Percentiles rank a stretch among this genome's conserved stretches.
Conservation (phyloP, 2,113 vertebrate genomes). For the Agapornis roseicollis region DNA sequence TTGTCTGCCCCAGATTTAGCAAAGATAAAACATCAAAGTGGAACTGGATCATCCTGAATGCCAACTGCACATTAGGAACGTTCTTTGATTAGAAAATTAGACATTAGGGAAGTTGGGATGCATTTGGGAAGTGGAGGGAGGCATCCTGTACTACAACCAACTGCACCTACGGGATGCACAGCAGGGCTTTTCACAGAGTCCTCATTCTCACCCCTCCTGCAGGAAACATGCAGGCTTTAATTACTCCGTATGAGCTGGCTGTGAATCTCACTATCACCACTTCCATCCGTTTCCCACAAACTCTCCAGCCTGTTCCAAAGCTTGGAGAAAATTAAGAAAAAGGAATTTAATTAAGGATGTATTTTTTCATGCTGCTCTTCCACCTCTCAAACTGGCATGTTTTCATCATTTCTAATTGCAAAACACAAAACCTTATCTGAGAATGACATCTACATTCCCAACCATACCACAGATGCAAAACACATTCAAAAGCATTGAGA, state of each 20-base stretch:
- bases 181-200: background rate
- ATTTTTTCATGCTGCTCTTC: background rate
- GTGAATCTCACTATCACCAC: background rate
- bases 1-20: background rate
- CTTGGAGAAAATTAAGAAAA: background rate
- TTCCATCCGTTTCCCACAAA: constrained; percentile 15
- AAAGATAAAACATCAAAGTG: background rate
- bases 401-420: background rate
- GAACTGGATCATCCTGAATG: background rate
- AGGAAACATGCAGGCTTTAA: background rate
- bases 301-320: background rate
- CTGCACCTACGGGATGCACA: background rate
- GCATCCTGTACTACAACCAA: background rate
- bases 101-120: background rate
- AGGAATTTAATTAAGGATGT: background rate
- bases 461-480: background rate
- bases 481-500: background rate
- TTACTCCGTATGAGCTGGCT: background rate
- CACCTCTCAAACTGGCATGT: background rate
- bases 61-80: fast-evolving
- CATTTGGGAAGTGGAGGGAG: background rate
- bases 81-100: no score
- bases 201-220: background rate
- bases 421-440: background rate
- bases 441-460: background rate